These are phyloP conservation scores for Tetheella fluctuosa DNA, from an alignment of 2,888 invertebrate species.

Conservation along the genomic window DNA sequence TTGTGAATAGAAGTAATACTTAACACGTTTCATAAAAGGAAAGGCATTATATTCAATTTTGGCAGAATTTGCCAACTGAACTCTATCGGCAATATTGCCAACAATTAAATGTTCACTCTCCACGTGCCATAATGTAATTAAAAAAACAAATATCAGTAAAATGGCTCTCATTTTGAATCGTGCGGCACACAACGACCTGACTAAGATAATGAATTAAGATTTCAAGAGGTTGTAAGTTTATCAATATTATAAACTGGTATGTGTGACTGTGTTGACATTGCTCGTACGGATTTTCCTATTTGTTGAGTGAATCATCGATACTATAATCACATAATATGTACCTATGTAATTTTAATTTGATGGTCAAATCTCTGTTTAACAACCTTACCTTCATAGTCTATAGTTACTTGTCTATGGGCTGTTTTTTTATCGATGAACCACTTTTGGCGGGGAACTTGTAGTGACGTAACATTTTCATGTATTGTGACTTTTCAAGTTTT, in stretches of 20 bases:
- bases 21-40: constrained; percentile 69
- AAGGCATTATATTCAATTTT: constrained; percentile 60
- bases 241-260: background rate
- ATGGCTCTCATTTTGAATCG: background rate
- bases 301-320: no score
- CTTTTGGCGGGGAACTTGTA: no score
- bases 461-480: no score
- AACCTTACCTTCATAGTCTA: no score
- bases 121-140: constrained; percentile 19
- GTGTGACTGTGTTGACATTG: no score
- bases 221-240: background rate
- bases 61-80: constrained; percentile 37
- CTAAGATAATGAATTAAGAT: background rate
- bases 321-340: no score
- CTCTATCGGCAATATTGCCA: constrained; percentile 33
- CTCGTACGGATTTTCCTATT: no score
- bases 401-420: no score
- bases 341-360: no score
- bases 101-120: constrained; percentile 27
- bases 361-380: background rate
- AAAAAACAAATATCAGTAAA: constrained; percentile 12
- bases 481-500: no score
- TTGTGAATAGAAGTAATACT: constrained; percentile 56
- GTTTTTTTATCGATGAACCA: no score
- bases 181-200: background rate